Evolutionary conservation across 2,113 vertebrate species (phyloP).

Genomic region (Muntiacus reevesi): DNA sequence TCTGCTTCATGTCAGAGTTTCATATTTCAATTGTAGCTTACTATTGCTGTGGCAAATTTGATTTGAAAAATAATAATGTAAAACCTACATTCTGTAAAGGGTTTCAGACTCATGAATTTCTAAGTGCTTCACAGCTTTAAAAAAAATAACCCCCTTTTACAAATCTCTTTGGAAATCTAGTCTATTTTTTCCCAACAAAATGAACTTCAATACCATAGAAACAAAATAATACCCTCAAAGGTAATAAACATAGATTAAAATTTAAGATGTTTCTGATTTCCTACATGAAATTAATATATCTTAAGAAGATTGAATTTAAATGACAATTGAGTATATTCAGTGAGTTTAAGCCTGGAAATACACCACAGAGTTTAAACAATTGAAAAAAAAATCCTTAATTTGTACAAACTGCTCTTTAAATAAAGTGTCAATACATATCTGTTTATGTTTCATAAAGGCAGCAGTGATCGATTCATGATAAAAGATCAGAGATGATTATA

Average conservation of each 20-base stretch:
- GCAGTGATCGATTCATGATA: not conserved
- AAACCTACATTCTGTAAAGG: not conserved
- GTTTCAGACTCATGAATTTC: not conserved
- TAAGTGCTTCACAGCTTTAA: not conserved
- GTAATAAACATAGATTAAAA: not conserved
- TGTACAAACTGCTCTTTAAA: not conserved
- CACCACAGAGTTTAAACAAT: not conserved
- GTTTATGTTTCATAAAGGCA: not conserved
- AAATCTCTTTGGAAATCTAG: constrained; percentile 11
- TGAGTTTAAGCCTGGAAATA: not conserved
- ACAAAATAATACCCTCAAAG: not conserved
- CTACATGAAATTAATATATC: not conserved
- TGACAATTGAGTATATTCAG: not conserved
- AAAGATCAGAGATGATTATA: constrained; percentile 5
- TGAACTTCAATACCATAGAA: not conserved
- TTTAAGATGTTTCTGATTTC: not conserved
- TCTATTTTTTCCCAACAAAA: not conserved
- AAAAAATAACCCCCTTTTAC: not conserved
- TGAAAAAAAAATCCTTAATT: not conserved
- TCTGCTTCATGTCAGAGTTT: constrained; percentile 40
- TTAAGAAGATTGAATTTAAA: not conserved
- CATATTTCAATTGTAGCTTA: constrained; percentile 23
- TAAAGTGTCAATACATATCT: not conserved
- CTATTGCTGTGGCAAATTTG: not conserved
- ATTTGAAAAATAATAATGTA: constrained; percentile 3